Evolutionary conservation across 2,888 invertebrate species (phyloP), one percentile per base, ranked within the genome.

Genomic region (Cheilosia variabilis): DNA sequence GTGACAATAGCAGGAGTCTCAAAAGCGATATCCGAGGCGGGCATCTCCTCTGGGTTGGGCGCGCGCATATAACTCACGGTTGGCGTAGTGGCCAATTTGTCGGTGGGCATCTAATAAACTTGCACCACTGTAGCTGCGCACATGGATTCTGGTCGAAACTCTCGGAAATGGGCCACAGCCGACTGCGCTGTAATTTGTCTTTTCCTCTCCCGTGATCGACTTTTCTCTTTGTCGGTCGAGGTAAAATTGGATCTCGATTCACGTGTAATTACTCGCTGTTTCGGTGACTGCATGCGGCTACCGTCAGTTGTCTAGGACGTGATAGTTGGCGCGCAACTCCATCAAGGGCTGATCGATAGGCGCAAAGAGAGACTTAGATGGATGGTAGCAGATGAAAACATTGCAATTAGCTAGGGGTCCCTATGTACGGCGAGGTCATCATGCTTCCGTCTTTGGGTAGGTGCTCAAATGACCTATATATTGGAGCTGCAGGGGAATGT

Each of bases 1-100:
- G 79, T 79, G 80, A 80, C 84, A 80, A 76, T 76, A 71, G 71
- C 75, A 66, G 58, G 57, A 83, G 79, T 83, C 31, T 9, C 73
- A 69, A 83, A 68, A 79, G 43, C 24, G 58, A 68, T 68, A 60
- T 52, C 37, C 60, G 47, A 68, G 22, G 34, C 45, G 24, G 37
- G 24, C 52, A 52, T 27, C 50, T 19, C 34, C 22, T 55, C 57
- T 57, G 31, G 31, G 37, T 57, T 62, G 68, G 47, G 55, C 55
- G 53, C 62, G 45, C 24, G 19, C 68, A 47, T 37, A 19, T 19
- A 47, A 45, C n/a, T 13, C 4, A 53, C 31, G 19, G 57, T 43
- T 60, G 9, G 37, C 13, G 65, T 27, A 41, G 41, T 27, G 43
- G n/a, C 69, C 69, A 81, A 82, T 82, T 82, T 82, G 72, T 77